Base-by-base conservation (phyloP, 2,888 invertebrate species). In the Listrodromus nycthemerus region DNA sequence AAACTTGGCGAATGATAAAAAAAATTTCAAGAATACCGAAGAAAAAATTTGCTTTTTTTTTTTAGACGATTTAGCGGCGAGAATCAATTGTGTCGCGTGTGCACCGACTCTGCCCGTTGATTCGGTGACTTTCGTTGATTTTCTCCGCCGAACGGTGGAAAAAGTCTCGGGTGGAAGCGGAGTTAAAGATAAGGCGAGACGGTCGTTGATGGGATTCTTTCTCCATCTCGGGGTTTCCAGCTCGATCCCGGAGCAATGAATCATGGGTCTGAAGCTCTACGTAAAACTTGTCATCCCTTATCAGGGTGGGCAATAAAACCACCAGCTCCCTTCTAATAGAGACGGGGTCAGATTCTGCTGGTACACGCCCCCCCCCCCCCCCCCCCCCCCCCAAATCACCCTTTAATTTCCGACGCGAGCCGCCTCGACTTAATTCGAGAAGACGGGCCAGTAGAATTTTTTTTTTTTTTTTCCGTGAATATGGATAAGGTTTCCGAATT, bases 241-340 rank as follows among this genome's bases (percentile, higher is more conserved):
- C 52, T 10, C 30, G 69, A 27, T 37, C 58, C 77, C 27, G 84
- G 81, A 83, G 82, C 87, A 89, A 85, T 90, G 89, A 90, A 90
- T 90, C 89, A 88, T 88, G 24, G 87, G 80, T 79, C 78, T 71
- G 63, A 80, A 80, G 82, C 82, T 87, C 86, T 83, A 86, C 85
- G 87, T 87, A 86, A 87, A 88, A 86, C 87, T 88, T 83, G 89
- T 89, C 89, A 88, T 88, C 87, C 87, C 87, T 90, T 91, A 90
- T 90, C 89, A 87, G 87, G 82, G 24, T 66, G 82, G 83, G 86
- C 88, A 89, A 91, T 91, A 90, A 90, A 90, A 89, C 89, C 88
- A 86, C 76, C 77, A 58, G 70, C 61, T 71, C 79, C 78, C 76
- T 87, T 85, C 86, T 86, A 85, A 87, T 86, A 85, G 86, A 87